These are phyloP conservation scores for Melipona beecheii DNA, from an alignment of 2,888 invertebrate genomes.

Conservation along the genomic window DNA sequence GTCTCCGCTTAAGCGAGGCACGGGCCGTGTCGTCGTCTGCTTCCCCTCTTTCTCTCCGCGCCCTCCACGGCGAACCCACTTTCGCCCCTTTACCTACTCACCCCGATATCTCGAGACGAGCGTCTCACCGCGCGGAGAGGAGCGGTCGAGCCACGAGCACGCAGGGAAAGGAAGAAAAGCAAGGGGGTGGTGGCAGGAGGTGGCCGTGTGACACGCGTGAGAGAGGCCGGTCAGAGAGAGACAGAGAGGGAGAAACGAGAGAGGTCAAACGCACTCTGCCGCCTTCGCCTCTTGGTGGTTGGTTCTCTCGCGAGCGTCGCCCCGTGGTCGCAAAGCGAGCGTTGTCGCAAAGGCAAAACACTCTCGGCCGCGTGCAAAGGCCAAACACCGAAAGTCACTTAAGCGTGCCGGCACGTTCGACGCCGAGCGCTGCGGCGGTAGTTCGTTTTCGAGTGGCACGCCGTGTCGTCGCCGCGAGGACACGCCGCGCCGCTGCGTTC, in stretches of 20 bases:
- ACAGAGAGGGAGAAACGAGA: constrained; percentile 28
- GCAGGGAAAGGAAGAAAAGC: not conserved
- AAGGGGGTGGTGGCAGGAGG: not conserved
- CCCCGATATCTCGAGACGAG: constrained; percentile 32
- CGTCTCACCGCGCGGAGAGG: constrained; percentile 29
- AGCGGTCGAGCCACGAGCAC: not conserved
- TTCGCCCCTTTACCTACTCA: constrained; percentile 26
- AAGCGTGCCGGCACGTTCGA: constrained; percentile 77
- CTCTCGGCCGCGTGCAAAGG: constrained; percentile 72
- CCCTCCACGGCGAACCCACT: constrained; percentile 36
- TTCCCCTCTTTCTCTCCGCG: constrained; percentile 23
- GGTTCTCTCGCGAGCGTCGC: constrained; percentile 39
- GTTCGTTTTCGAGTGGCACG: constrained; percentile 69
- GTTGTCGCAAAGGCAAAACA: constrained; percentile 76
- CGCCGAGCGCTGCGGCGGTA: constrained; percentile 66
- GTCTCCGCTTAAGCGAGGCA: not conserved
- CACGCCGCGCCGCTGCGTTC: constrained; percentile 69
- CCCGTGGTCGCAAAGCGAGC: constrained; percentile 60
- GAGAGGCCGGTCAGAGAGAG: not conserved
- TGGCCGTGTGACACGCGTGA: not conserved
- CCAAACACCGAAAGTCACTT: constrained; percentile 83
- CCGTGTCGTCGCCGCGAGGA: constrained; percentile 69
- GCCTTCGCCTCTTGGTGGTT: constrained; percentile 37
- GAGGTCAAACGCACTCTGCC: constrained; percentile 60
- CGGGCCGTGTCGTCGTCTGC: constrained; percentile 10